Base-by-base conservation (phyloP, 2,113 vertebrate genomes). In the Taxidea taxus region DNA sequence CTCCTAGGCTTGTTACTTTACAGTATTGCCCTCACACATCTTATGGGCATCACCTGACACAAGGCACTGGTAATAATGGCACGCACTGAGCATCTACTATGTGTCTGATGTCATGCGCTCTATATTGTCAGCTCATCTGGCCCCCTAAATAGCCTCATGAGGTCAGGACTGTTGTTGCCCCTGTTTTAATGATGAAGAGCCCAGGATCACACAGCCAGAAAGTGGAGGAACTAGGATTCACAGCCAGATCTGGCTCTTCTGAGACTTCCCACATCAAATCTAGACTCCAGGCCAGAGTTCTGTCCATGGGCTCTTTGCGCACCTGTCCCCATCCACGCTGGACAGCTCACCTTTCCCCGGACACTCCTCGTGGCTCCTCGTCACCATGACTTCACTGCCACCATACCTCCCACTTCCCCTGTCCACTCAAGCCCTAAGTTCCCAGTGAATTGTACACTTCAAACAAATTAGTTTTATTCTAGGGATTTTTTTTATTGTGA, bases 321-420 rank as follows among this genome's bases (percentile, higher is more conserved):
- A 2, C 70, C 1, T 31, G 31, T 23, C 68, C 58, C 74, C 42
- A 20, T 10, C 64, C 34, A 60, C 0, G 1, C 9, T 34, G 66
- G 82, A 9, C 39, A 56, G 5, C 54, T 37, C 39, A 7, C 29
- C 58, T 31, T 64, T 75, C 74, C 37, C 58, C 49, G 8, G 29
- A 20, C 0, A 0, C 0, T 0, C 25, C 80, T n/a, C 11, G 2
- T 6, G 6, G 29, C 7, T 72, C 47, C 82, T 44, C 18, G 1
- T 20, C 51, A 20, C 51, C 20, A 1, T 2, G 25, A 9, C 81
- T 64, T n/a, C 7, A 11, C 83, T 74, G 54, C 23, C 47, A 29
- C 15, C 42, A 3, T n/a, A 25, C n/a, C 72, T 56, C 27, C 37
- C 47, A 10, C 21, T 83, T n/a, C 56, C 85, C 66, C 70, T 60